A percentile compares a stretch with the other conserved stretches of the same genome.
Evolutionary conservation across 2,797 vertebrate genomes (phyloP).

Genomic region (Craterocephalus amniculus): DNA sequence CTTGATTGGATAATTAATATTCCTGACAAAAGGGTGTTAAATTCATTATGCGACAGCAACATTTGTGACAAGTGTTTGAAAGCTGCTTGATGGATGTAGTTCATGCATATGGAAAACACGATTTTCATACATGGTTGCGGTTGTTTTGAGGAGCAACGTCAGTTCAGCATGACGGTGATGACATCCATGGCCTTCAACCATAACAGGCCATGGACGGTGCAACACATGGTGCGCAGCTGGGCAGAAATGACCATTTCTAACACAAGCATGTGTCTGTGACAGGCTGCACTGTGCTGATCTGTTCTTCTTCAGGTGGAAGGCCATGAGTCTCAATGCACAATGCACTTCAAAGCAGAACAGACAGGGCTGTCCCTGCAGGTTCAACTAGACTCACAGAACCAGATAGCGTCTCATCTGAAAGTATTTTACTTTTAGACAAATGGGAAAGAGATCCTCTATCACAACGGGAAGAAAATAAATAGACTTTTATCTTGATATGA

Average conservation of each 20-base stretch:
- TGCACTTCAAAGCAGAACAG: constrained; percentile 66
- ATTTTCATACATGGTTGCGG: constrained; percentile 15
- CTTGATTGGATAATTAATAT: constrained; percentile 79
- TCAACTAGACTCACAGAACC: constrained; percentile 52
- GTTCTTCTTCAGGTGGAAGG: constrained; percentile 53
- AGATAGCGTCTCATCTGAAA: constrained; percentile 34
- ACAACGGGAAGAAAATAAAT: constrained; percentile 45
- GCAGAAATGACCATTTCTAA: constrained; percentile 54
- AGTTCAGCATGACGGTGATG: constrained; percentile 39
- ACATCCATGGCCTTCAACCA: constrained; percentile 41
- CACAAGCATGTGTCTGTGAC: constrained; percentile 28
- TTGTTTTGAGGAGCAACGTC: constrained; percentile 31
- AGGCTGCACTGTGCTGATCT: constrained; percentile 24
- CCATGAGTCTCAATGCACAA: constrained; percentile 37
- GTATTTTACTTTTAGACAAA: constrained; percentile 39
- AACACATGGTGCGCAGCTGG: constrained; percentile 79
- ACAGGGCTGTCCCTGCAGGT: constrained; percentile 52
- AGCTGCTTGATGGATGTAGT: constrained; percentile 49
- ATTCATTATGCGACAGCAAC: constrained; percentile 78
- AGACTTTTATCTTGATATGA: constrained; percentile 16
- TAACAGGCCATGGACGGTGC: constrained; percentile 41
- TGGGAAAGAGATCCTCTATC: constrained; percentile 48
- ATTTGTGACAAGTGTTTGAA: constrained; percentile 79
- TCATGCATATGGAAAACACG: constrained; percentile 27
- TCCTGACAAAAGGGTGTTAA: constrained; percentile 79